Base-by-base conservation (phyloP, 2,113 vertebrate species). In the Halichoeres trimaculatus region DNA sequence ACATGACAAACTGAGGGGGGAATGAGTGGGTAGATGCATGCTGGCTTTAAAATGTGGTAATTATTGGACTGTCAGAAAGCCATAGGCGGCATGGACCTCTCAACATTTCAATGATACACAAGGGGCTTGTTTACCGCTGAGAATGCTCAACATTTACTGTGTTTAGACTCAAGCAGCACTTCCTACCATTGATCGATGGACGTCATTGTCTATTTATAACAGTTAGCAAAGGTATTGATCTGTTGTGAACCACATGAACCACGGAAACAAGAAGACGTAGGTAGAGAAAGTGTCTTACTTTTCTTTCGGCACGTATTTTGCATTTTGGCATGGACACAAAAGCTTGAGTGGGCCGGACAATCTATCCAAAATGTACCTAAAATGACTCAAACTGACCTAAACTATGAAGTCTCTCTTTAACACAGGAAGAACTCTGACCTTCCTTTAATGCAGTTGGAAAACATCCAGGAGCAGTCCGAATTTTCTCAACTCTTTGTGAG, bases 31-130 rank as follows among this genome's bases (percentile, higher is more conserved):
- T 30, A 22, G 35, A 35, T 45, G 40, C 45, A 57, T 34, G 47
- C 23, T 61, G 48, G 26, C 53, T 41, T 48, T 17, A 40, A 19
- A 57, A 60, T 2, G 16, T 62, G 52, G 52, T 53, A 35, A 81
- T 86, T 77, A 78, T 56, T 55, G 50, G 62, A 77, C 36, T 22
- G 47, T n/a, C 51, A 40, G 47, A 38, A 22, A 75, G 50, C 24
- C 41, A 66, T 1, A 40, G 51, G 51, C 10, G 0, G 52, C 11
- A 69, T 61, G 71, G 56, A 74, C 34, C 56, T 35, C 24, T 41
- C 47, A 16, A 62, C 36, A 52, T 50, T n/a, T 20, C 55, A 69
- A 70, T 61, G 47, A 77, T 56, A 26, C 51, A 70, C 26, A 63
- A 61, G 26, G 54, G 50, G 26, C 26, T 17, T 11, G 30, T 71